These are phyloP conservation scores for Sardinella longiceps DNA, from an alignment of 2,797 vertebrate species.

Conservation along the genomic window DNA sequence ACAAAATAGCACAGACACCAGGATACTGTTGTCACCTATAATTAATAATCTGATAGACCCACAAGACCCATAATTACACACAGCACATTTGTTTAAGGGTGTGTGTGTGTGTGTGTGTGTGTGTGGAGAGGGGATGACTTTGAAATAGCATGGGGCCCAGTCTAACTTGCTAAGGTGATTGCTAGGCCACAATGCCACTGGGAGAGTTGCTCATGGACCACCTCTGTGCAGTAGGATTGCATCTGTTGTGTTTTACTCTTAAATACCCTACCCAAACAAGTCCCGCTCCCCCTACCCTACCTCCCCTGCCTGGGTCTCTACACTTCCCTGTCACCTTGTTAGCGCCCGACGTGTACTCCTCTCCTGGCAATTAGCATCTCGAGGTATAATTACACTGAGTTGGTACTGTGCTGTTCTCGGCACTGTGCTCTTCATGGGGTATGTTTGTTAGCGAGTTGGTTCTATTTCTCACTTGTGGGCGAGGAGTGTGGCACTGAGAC, in stretches of 20 bases:
- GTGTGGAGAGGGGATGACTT: no score
- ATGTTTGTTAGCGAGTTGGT: not conserved
- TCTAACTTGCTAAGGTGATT: not conserved
- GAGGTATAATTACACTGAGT: not conserved
- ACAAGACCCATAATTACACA: not conserved
- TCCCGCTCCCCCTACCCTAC: no score
- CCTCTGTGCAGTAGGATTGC: not conserved
- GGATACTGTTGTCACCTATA: not conserved
- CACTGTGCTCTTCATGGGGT: not conserved
- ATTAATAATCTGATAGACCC: not conserved
- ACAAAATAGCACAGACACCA: not conserved
- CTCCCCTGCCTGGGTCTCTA: not conserved
- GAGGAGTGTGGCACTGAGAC: not conserved
- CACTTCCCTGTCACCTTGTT: not conserved
- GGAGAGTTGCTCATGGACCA: not conserved
- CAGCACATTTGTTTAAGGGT: not conserved
- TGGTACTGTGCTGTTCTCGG: not conserved
- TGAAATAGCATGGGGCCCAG: not conserved
- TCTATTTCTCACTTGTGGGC: not conserved
- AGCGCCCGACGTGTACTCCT: not conserved
- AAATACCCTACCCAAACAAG: not conserved
- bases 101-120: no score
- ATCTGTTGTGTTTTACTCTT: not conserved
- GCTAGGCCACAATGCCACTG: not conserved
- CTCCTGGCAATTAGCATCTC: not conserved